Evolutionary conservation across 2,113 vertebrate species (phyloP), one percentile per base, ranked within the genome.

Genomic region (Fukomys damarensis): DNA sequence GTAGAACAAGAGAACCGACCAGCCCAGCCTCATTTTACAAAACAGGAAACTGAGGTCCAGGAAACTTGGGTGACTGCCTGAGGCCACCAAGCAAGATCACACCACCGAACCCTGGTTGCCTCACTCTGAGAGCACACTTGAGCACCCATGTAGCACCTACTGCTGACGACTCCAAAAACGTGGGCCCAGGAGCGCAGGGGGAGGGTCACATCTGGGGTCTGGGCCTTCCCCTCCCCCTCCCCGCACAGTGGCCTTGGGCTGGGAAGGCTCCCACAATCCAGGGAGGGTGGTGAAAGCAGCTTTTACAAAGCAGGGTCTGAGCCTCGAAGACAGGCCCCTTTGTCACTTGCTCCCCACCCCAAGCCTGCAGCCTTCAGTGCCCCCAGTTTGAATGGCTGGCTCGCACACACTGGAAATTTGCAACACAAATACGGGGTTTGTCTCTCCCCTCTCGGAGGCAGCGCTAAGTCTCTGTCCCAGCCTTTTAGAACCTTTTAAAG

Each of bases 301-400:
- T 95, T 97, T 97, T 68, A 96, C 92, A 97, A 96, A 96, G 94
- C 89, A 28, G 83, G 65, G 84, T 90, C 96, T 97, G 95, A 97
- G 87, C 41, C 56, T 61, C 20, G 16, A 52, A 72, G 91, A 97
- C 90, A 98, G 93, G 70, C 81, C 85, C 77, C 92, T 97, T 96
- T 97, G 96, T 98, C 17, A 7, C 49, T 46, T 70, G 80, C 90
- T 90, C 70, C 82, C 52, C 89, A 61, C 72, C 56, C 68, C 80
- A 35, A 10, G 61, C 68, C 58, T 0, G 41, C 84, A 0, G 85
- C 65, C 79, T 93, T 58, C 0, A 80, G 89, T 66, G 19, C 52
- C 70, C 1, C 46, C 66, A 43, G 35, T 87, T n/a, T 97, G 83
- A 97, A 96, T 93, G 91, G 65, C 95, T 96, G 95, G 94, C 94